Evolutionary conservation across 2,888 invertebrate species (phyloP).

Genomic region (Atrina japonica): DNA sequence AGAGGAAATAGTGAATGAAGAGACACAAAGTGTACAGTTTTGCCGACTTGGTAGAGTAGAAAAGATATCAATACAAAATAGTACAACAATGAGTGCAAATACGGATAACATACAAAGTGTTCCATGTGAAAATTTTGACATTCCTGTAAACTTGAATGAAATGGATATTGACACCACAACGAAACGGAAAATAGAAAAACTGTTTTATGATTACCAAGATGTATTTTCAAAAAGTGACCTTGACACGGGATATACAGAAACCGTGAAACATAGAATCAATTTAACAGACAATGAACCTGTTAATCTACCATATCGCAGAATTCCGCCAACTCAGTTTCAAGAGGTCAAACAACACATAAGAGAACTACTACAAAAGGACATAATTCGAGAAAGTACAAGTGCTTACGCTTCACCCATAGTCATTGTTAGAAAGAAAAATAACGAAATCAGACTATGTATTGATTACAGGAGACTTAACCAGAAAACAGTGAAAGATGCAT

Average conservation of each 20-base stretch:
- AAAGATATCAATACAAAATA: slow-evolving; percentile 1
- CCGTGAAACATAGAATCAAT: slow-evolving; percentile 17
- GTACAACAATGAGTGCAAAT: neutral
- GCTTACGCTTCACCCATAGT: slow-evolving; percentile 53
- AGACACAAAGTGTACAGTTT: neutral
- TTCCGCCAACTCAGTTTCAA: slow-evolving; percentile 23
- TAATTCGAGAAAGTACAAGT: slow-evolving; percentile 40
- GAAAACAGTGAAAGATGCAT: slow-evolving; percentile 44
- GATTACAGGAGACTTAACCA: slow-evolving; percentile 41
- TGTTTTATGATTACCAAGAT: neutral
- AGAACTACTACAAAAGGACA: slow-evolving; percentile 25
- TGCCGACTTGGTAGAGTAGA: neutral
- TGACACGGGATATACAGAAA: slow-evolving; percentile 15
- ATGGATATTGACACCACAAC: neutral
- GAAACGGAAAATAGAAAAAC: neutral
- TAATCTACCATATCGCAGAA: slow-evolving; percentile 27
- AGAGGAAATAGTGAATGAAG: slow-evolving; percentile 5
- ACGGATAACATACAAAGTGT: neutral
- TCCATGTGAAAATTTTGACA: slow-evolving; percentile 1
- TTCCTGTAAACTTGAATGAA: neutral
- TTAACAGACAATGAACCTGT: slow-evolving; percentile 16
- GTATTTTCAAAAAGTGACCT: slow-evolving; percentile 17
- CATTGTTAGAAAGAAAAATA: slow-evolving; percentile 50
- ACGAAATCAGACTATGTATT: slow-evolving; percentile 36
- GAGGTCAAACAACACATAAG: slow-evolving; percentile 31